These are phyloP conservation scores for Oncopeltus fasciatus DNA, from an alignment of 1,140 invertebrate genomes.

Conservation along the genomic window DNA sequence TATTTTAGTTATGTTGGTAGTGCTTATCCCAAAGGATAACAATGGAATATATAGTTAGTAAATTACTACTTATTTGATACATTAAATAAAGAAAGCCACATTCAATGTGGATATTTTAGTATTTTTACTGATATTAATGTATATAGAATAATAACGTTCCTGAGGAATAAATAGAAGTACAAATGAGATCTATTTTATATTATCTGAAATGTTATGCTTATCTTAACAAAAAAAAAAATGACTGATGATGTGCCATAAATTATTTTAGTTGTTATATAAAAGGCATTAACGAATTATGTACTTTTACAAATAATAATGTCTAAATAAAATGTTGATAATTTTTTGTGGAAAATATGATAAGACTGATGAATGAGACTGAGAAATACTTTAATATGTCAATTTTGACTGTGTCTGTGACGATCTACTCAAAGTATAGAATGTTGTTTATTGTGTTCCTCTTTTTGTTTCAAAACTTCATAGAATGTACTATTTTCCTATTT, in stretches of 20 bases:
- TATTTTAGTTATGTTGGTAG: not conserved
- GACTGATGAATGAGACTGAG: conserved; percentile 14
- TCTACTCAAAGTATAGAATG: not conserved
- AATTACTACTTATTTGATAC: not conserved
- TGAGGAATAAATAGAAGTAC: not conserved
- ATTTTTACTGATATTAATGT: not conserved
- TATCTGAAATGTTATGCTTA: not conserved
- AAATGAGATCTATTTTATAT: conserved; percentile 1
- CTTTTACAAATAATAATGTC: not conserved
- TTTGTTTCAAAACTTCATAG: not conserved
- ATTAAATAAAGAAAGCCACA: not conserved
- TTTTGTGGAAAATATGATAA: not conserved
- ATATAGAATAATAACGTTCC: not conserved
- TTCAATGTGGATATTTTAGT: conserved; percentile 9
- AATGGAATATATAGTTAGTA: not conserved
- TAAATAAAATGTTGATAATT: not conserved
- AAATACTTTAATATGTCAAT: not conserved
- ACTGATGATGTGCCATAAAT: conserved; percentile 5
- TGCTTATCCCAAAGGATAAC: not conserved
- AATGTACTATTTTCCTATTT: not conserved
- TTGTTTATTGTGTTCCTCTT: not conserved
- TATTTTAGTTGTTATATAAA: not conserved
- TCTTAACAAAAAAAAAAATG: not conserved
- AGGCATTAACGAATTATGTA: not conserved
- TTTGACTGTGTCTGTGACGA: not conserved